Evolutionary conservation across 2,888 invertebrate species (phyloP).

Genomic region (Rhorus exstirpatorius): DNA sequence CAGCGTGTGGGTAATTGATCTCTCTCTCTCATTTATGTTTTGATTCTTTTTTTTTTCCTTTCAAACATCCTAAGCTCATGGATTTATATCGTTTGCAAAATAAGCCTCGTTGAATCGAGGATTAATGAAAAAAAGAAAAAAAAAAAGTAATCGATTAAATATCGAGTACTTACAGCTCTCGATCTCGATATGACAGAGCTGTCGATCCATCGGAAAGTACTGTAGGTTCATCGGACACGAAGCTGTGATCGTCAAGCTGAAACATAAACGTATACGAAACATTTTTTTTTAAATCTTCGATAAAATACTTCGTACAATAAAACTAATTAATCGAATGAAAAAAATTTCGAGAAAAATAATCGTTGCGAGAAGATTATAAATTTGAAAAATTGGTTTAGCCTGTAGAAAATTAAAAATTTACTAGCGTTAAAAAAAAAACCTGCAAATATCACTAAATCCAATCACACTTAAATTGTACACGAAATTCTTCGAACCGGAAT

Average conservation of each 20-base stretch:
- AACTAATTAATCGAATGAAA: neutral
- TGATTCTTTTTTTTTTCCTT: neutral
- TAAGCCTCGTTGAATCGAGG: conserved; percentile 10
- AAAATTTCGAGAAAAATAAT: neutral
- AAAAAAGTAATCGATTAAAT: conserved; percentile 70
- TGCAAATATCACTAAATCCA: too few relatives aligned
- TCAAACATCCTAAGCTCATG: neutral
- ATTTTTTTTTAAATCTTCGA: too few relatives aligned
- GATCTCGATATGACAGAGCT: conserved; percentile 97
- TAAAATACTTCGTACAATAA: neutral
- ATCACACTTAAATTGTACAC: too few relatives aligned
- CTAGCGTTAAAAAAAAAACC: too few relatives aligned
- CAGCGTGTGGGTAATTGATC: neutral
- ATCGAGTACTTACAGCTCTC: conserved; percentile 97
- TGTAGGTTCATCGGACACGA: conserved; percentile 98
- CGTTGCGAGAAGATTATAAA: too few relatives aligned
- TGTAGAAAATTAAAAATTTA: too few relatives aligned
- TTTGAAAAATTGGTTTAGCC: too few relatives aligned
- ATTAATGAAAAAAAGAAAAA: conserved; percentile 4
- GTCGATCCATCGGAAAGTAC: conserved; percentile 98
- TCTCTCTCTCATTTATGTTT: neutral
- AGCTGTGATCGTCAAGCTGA: conserved; percentile 96
- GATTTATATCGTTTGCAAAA: conserved; percentile 24
- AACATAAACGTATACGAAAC: conserved; percentile 79
- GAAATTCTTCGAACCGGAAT: too few relatives aligned